These are phyloP conservation scores for Acromyrmex echinatior DNA, from an alignment of 1,140 invertebrate genomes.

Conservation along the genomic window DNA sequence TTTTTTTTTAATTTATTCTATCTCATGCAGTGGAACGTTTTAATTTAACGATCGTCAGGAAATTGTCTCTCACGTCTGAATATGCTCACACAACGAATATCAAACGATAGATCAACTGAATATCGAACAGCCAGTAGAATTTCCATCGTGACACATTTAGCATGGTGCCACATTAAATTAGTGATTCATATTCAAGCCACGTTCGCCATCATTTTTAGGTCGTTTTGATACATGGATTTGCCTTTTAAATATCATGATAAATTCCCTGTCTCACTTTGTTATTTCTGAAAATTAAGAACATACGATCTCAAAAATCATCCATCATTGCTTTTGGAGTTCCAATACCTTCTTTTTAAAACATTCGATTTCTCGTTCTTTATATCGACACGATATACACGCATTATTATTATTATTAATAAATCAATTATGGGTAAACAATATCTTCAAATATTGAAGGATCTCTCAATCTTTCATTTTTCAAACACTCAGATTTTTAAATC, in stretches of 20 bases:
- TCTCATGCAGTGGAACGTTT: not conserved
- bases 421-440: not conserved
- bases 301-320: not conserved
- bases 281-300: not conserved
- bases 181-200: slow-evolving; percentile 39
- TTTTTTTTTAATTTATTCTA: not conserved
- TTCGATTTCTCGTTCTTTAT: not conserved
- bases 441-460: not conserved
- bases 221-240: slow-evolving; percentile 28
- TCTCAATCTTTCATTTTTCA: slow-evolving; percentile 8
- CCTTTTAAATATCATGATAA: not conserved
- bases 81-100: slow-evolving; percentile 17
- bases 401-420: slow-evolving; percentile 1
- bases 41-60: not conserved
- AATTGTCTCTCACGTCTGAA: slow-evolving; percentile 21
- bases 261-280: slow-evolving; percentile 20
- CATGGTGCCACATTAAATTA: not conserved
- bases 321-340: not conserved
- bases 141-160: slow-evolving; percentile 32
- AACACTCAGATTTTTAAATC: not conserved
- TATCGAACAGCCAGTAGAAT: slow-evolving; percentile 17
- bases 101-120: slow-evolving; percentile 1
- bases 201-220: slow-evolving; percentile 41
- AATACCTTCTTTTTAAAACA: not conserved
- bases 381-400: not conserved